Conservation (phyloP, 2,113 vertebrate species). For the Myocastor coypus region DNA sequence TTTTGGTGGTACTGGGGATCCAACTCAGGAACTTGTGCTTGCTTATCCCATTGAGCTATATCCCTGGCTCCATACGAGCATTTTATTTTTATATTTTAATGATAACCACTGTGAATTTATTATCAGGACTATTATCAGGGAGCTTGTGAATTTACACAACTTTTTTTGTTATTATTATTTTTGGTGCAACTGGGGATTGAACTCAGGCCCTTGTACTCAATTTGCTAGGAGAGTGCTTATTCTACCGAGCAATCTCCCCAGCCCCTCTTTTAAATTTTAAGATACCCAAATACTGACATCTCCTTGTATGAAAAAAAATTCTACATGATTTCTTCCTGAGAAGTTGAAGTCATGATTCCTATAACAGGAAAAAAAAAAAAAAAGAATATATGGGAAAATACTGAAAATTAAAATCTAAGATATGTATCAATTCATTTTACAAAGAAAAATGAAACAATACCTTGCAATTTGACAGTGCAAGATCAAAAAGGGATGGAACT, state of each 20-base stretch:
- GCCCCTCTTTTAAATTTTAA: constrained; percentile 15
- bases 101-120: neutral
- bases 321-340: neutral
- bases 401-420: neutral
- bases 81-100: neutral
- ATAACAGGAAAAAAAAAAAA: neutral
- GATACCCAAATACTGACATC: neutral
- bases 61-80: neutral
- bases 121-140: no score
- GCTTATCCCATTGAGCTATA: no score
- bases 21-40: no score
- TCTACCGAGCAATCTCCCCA: no score
- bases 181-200: no score
- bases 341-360: neutral
- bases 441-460: neutral
- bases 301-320: constrained; percentile 16
- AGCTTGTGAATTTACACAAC: neutral
- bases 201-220: no score
- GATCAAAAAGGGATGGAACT: neutral
- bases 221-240: no score
- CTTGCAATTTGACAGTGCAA: constrained; percentile 15
- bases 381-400: neutral
- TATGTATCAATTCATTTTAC: neutral
- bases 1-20: no score
- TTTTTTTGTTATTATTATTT: neutral